Conservation (phyloP, 2,113 vertebrate species). For the Aviceda subcristata region DNA sequence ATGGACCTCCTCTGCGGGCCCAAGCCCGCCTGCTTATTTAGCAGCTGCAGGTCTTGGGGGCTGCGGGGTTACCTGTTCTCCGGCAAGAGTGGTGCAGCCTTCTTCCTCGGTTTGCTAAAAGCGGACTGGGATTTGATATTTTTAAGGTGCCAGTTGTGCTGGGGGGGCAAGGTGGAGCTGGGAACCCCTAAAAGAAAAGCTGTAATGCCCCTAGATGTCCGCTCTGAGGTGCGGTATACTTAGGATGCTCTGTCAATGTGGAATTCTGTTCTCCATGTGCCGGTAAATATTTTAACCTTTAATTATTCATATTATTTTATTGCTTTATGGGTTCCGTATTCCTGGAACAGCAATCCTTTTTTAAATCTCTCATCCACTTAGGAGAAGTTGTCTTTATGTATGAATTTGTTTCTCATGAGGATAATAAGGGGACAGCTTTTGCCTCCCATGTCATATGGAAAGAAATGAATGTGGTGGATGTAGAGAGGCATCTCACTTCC, state of each 20-base stretch:
- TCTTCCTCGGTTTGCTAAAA: background rate
- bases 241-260: background rate
- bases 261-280: background rate
- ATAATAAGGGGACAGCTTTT: background rate
- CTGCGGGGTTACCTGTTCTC: background rate
- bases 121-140: background rate
- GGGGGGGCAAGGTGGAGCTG: background rate
- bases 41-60: background rate
- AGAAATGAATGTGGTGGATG: background rate
- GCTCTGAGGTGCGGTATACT: background rate
- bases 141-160: background rate
- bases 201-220: background rate
- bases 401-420: background rate
- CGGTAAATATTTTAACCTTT: background rate
- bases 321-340: background rate
- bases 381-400: background rate
- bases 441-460: background rate
- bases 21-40: background rate
- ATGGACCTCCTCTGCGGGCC: too few species aligned
- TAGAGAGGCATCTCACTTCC: background rate
- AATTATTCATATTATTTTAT: background rate
- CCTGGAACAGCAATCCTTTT: background rate
- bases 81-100: background rate
- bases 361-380: background rate
- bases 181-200: accelerated